Percentiles rank a stretch among this genome's conserved stretches.
Evolutionary conservation across 2,113 vertebrate genomes (phyloP).

Genomic region (Lutjanus erythropterus): DNA sequence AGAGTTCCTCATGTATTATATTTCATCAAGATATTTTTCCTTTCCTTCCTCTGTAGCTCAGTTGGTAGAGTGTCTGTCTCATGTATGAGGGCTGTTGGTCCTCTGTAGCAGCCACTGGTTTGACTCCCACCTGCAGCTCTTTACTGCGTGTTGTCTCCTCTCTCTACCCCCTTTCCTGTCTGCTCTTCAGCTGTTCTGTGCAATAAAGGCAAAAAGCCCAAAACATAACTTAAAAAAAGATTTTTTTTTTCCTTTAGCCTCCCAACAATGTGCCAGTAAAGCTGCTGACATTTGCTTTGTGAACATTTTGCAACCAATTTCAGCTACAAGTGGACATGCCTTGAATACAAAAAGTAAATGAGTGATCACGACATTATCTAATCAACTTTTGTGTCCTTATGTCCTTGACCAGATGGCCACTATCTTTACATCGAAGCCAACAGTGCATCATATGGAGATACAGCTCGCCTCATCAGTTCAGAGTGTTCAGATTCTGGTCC

Average conservation of each 20-base stretch:
- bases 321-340: background rate
- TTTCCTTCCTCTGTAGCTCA: too few relatives aligned
- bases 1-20: background rate
- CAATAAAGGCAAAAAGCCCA: too few relatives aligned
- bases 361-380: background rate
- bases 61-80: too few relatives aligned
- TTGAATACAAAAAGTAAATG: background rate
- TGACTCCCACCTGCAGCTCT: too few relatives aligned
- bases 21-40: background rate
- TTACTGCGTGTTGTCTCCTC: too few relatives aligned
- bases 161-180: too few relatives aligned
- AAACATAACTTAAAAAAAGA: too few relatives aligned
- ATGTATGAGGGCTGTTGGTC: too few relatives aligned
- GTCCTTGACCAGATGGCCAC: slow-evolving; percentile 75
- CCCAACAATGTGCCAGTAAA: too few relatives aligned
- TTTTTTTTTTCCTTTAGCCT: background rate
- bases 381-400: too few relatives aligned
- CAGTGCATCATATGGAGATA: slow-evolving; percentile 61
- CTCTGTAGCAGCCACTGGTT: too few relatives aligned
- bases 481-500: slow-evolving; percentile 77
- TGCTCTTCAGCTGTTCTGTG: too few relatives aligned
- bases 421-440: slow-evolving; percentile 86
- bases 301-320: background rate
- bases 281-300: background rate
- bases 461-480: slow-evolving; percentile 81